Evolutionary conservation across 2,113 vertebrate species (phyloP), one percentile per base, ranked within the genome.

Genomic region (Anarhynchus alexandrinus): DNA sequence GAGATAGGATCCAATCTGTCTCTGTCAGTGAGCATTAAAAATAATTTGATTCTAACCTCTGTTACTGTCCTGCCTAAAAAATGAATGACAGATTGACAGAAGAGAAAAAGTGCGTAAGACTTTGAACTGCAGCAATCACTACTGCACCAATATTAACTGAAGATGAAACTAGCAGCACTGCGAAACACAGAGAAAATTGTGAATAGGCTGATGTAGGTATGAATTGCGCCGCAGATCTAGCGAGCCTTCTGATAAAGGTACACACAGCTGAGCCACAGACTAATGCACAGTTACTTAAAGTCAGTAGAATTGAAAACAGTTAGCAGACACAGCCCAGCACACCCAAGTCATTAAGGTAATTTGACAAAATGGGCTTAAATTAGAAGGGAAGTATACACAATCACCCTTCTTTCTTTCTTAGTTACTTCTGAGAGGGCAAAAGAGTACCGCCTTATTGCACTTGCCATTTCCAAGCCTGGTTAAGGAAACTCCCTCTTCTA

Each of bases 21-120:
- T 79, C 78, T 55, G 66, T 90, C 47, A 66, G 34, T 47, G 51
- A 94, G 83, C 58, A 72, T 96, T 97, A 95, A 86, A 94, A 96
- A 87, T 85, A 54, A 71, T 91, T 96, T 95, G 57, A 86, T 94
- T 86, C 54, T 70, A 88, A 93, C 29, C 62, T 83, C 79, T 47
- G 15, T 70, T 62, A 82, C 73, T 64, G 27, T 74, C 49, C 57
- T 70, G 34, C 73, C 62, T 30, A 25, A 80, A 89, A 82, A 87
- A 43, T 80, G 71, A 90, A 36, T 69, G 86, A 66, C 61, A 82
- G 90, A 11, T 40, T 34, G 74, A 71, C 17, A 43, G 30, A 62
- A 49, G 43, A 74, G 43, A 81, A 74, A 86, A 88, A 73, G 38
- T 29, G 19, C 57, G 47, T 30, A 94, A 27, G 52, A 57, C 49